phyloP scores from a whole-genome alignment of 2,797 vertebrate species.

The Limosa lapponica region DNA sequence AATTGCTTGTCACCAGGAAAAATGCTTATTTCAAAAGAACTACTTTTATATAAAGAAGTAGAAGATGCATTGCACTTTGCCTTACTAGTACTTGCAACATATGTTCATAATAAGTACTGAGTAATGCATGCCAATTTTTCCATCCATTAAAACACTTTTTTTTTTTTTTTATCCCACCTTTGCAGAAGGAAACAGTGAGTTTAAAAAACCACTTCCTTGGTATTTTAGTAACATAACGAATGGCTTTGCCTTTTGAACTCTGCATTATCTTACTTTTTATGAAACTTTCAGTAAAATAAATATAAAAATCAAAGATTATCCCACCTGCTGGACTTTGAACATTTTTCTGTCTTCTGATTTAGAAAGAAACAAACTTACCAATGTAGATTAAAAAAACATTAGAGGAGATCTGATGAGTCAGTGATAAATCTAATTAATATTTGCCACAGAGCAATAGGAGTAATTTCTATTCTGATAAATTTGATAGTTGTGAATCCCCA shows the following conservation, averaged over 20 bases:
- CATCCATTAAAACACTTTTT: neutral
- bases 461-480: neutral
- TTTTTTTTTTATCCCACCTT: neutral
- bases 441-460: neutral
- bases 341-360: neutral
- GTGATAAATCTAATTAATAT: neutral
- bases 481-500: neutral
- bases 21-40: neutral
- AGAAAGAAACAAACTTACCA: neutral
- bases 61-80: neutral
- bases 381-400: neutral
- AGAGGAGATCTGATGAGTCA: neutral
- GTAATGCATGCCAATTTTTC: neutral
- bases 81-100: neutral
- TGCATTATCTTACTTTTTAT: neutral
- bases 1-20: neutral
- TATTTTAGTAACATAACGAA: conserved; percentile 33
- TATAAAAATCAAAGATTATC: neutral
- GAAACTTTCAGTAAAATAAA: neutral
- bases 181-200: conserved; percentile 6
- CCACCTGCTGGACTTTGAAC: neutral
- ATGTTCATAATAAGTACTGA: conserved; percentile 7
- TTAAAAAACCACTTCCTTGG: conserved; percentile 10
- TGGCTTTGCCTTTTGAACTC: conserved; percentile 10
- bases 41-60: neutral